Evolutionary conservation across 2,113 vertebrate genomes (phyloP).

Genomic region (Chroicocephalus ridibundus): DNA sequence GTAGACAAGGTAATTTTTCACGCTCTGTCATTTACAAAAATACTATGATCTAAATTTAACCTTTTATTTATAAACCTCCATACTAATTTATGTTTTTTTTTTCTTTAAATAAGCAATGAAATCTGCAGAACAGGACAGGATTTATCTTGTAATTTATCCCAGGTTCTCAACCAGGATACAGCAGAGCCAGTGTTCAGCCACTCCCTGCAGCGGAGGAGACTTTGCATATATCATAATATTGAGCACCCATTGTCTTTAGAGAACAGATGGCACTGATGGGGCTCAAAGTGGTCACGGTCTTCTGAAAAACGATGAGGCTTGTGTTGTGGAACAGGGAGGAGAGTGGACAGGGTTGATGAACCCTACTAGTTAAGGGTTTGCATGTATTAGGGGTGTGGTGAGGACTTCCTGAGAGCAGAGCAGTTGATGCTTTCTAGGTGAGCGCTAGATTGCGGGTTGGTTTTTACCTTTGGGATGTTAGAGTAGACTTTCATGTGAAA

Average conservation of each 20-base stretch:
- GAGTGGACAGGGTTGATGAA: background rate
- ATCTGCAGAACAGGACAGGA: background rate
- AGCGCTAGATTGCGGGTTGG: background rate
- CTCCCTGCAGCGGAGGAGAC: background rate
- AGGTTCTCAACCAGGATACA: background rate
- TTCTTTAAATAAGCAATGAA: background rate
- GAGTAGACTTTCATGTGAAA: background rate
- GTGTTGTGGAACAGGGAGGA: background rate
- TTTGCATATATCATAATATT: background rate
- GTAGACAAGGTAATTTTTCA: background rate
- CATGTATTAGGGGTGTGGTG: fast-evolving
- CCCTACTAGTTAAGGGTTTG: background rate
- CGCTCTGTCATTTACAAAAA: background rate
- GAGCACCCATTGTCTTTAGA: background rate
- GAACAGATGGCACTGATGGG: background rate
- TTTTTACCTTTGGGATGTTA: background rate
- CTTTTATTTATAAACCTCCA: background rate
- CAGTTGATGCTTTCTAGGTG: background rate
- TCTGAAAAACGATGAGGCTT: background rate
- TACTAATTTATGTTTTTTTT: background rate
- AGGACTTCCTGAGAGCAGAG: background rate
- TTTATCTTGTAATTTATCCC: background rate
- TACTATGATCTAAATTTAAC: background rate
- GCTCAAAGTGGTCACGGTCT: background rate
- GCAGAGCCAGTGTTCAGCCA: background rate